phyloP scores from a whole-genome alignment of 1,140 invertebrate species.

The Trialeurodes vaporariorum region DNA sequence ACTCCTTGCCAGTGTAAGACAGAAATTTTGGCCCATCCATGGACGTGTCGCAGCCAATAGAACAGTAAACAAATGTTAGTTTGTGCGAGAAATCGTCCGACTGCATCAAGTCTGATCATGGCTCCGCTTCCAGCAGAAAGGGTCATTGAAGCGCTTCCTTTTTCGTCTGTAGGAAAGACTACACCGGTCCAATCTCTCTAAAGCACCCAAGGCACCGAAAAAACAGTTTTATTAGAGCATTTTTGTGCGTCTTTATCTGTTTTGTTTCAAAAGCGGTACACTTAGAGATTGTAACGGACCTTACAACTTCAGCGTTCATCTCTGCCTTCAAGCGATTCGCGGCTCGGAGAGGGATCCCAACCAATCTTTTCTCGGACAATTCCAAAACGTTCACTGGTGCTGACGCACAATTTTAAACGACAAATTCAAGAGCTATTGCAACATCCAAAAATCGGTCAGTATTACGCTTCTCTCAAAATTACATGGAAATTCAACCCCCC shows the following conservation, averaged over 20 bases:
- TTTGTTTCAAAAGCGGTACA: slow-evolving; percentile 34
- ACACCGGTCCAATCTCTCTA: slow-evolving; percentile 32
- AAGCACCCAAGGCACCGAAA: slow-evolving; percentile 24
- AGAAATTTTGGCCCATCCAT: not conserved
- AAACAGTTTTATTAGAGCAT: slow-evolving; percentile 29
- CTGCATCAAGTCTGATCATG: slow-evolving; percentile 26
- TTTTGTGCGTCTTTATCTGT: slow-evolving; percentile 36
- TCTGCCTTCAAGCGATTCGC: slow-evolving; percentile 33
- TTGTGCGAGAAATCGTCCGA: slow-evolving; percentile 17
- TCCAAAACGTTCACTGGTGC: slow-evolving; percentile 33
- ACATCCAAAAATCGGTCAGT: not conserved
- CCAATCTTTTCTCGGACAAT: slow-evolving; percentile 31
- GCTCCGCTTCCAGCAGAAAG: slow-evolving; percentile 26
- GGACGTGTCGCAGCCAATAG: slow-evolving; percentile 2
- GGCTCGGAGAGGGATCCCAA: slow-evolving; percentile 29
- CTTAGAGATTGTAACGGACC: slow-evolving; percentile 33
- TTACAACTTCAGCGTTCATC: slow-evolving; percentile 34
- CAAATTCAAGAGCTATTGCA: not conserved
- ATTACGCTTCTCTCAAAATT: not conserved
- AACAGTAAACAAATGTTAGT: slow-evolving; percentile 24
- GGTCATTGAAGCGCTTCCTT: slow-evolving; percentile 25
- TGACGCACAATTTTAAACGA: slow-evolving; percentile 6
- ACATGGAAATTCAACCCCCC: not conserved
- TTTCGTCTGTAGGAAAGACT: slow-evolving; percentile 32
- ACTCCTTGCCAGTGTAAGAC: not conserved